Conservation (phyloP, 2,797 vertebrate species). For the Sciurus vulgaris region DNA sequence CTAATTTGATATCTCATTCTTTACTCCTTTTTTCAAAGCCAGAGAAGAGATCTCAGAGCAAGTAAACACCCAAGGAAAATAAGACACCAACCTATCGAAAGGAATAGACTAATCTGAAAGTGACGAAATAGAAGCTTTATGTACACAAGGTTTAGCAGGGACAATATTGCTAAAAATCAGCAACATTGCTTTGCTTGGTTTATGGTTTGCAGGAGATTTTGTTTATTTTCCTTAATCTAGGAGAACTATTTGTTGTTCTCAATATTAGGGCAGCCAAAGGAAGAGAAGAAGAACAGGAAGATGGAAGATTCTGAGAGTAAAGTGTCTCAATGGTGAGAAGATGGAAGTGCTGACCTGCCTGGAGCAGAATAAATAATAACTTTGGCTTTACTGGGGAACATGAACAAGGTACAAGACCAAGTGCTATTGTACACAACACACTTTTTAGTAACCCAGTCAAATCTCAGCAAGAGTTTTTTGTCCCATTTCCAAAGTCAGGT, state of each 20-base stretch:
- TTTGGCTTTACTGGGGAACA: neutral
- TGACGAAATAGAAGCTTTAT: neutral
- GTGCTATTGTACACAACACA: accelerated
- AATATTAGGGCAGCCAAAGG: neutral
- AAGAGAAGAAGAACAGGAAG: neutral
- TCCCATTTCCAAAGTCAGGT: neutral
- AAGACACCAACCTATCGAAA: neutral
- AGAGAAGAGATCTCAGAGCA: neutral
- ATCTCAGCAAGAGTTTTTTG: neutral
- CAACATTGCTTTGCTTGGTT: neutral
- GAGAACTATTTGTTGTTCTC: conserved; percentile 9
- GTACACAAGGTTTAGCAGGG: neutral
- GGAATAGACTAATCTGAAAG: neutral
- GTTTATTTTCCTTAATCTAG: neutral
- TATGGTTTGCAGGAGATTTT: neutral
- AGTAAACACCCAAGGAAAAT: neutral
- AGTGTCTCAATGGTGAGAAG: neutral
- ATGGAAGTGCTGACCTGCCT: neutral
- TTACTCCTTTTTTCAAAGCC: neutral
- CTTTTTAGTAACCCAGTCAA: neutral
- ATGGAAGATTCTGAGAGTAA: neutral
- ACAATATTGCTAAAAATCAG: neutral
- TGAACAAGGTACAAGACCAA: neutral
- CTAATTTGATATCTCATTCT: neutral
- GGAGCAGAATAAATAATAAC: neutral